Evolutionary conservation across 1,140 invertebrate genomes (phyloP).

Genomic region (Drosophila malerkotliana): DNA sequence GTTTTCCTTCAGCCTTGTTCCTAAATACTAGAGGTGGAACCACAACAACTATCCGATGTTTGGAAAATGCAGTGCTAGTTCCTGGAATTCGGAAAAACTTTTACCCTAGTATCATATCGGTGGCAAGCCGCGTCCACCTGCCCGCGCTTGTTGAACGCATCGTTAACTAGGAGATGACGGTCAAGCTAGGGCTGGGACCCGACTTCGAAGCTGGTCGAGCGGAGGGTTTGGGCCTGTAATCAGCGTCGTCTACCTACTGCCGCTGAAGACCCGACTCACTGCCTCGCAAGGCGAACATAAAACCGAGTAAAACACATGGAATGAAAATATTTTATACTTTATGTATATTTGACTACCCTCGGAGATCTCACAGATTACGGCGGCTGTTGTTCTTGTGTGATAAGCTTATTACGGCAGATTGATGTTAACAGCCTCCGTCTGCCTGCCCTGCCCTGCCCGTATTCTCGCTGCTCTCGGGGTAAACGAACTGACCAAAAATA

Average conservation of each 20-base stretch:
- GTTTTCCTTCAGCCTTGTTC: too few species aligned
- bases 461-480: conserved; percentile 2
- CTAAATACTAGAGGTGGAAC: too few species aligned
- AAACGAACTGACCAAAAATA: background rate
- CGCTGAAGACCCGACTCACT: background rate
- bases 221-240: background rate
- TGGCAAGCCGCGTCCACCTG: background rate
- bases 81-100: background rate
- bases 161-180: conserved; percentile 3
- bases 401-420: conserved; percentile 38
- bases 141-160: background rate
- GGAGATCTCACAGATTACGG: conserved; percentile 33
- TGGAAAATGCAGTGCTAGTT: background rate
- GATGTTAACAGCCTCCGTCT: conserved; percentile 11
- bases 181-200: conserved; percentile 1
- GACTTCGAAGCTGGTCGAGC: background rate
- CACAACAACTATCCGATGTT: too few species aligned
- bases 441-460: background rate
- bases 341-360: conserved; percentile 15
- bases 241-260: conserved; percentile 13
- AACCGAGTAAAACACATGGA: conserved; percentile 16
- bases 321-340: conserved; percentile 28
- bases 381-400: conserved; percentile 21
- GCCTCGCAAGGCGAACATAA: background rate
- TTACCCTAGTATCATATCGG: background rate